phyloP scores from a whole-genome alignment of 2,888 invertebrate species.

The Acronicta alni region DNA sequence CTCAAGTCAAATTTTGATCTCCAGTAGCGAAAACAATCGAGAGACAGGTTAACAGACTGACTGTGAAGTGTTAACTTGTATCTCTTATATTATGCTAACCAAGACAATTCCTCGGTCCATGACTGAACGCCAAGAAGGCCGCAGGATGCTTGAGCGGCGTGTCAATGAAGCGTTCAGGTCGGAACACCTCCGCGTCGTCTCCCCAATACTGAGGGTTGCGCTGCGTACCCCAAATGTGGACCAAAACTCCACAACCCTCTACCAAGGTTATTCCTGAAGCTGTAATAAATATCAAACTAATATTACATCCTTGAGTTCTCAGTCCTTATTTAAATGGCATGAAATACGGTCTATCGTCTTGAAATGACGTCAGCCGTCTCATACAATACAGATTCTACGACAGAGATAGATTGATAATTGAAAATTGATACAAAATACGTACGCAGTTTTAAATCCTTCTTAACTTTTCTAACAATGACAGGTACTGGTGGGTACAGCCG shows the following conservation, averaged over 20 bases:
- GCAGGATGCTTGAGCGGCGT: conserved; percentile 54
- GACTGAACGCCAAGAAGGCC: conserved; percentile 68
- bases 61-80: too few species aligned
- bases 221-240: conserved; percentile 68
- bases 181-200: conserved; percentile 63
- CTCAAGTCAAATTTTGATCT: too few species aligned
- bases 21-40: too few species aligned
- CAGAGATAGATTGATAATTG: too few species aligned
- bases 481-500: conserved; percentile 66
- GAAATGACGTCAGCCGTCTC: too few species aligned
- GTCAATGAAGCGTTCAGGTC: conserved; percentile 69
- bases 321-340: too few species aligned
- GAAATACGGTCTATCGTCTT: too few species aligned
- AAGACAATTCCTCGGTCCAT: conserved; percentile 68
- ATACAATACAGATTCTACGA: too few species aligned
- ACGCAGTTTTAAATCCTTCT: conserved; percentile 57
- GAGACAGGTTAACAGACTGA: too few species aligned
- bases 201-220: conserved; percentile 74
- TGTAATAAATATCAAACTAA: conserved; percentile 42
- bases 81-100: conserved; percentile 56
- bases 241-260: conserved; percentile 54
- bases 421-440: too few species aligned
- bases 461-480: conserved; percentile 52
- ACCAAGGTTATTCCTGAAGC: conserved; percentile 65
- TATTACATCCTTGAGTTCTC: too few species aligned